Evolutionary conservation across 2,797 vertebrate species (phyloP).

Genomic region (Micromesistius poutassou): DNA sequence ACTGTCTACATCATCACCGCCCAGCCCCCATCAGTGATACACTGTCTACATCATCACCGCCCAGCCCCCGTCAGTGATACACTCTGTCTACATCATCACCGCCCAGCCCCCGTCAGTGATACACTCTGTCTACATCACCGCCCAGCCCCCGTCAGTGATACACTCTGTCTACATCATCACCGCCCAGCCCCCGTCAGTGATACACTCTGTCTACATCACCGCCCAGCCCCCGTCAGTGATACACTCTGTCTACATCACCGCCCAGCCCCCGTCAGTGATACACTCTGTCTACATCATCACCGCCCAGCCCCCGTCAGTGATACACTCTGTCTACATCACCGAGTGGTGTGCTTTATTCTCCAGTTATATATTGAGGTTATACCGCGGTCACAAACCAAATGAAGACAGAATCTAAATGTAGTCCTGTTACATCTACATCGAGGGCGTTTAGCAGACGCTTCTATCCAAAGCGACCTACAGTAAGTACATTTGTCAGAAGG

Average conservation of each 20-base stretch:
- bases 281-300: not conserved
- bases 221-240: not conserved
- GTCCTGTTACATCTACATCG: not conserved
- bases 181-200: not conserved
- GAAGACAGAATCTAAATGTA: not conserved
- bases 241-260: not conserved
- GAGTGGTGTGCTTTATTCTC: not conserved
- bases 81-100: not conserved
- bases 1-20: not conserved
- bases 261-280: not conserved
- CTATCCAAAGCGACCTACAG: too few species aligned
- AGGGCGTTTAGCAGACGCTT: too few species aligned
- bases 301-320: not conserved
- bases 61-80: not conserved
- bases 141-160: not conserved
- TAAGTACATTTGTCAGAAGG: too few species aligned
- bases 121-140: not conserved
- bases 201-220: not conserved
- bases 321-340: not conserved
- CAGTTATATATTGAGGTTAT: not conserved
- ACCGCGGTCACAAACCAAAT: not conserved
- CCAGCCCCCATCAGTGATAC: not conserved
- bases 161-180: not conserved
- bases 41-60: not conserved
- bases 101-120: not conserved